A percentile compares a stretch with the other conserved stretches of the same genome.
phyloP scores from a whole-genome alignment of 1,140 invertebrate genomes.

The Charaxes varanes region DNA sequence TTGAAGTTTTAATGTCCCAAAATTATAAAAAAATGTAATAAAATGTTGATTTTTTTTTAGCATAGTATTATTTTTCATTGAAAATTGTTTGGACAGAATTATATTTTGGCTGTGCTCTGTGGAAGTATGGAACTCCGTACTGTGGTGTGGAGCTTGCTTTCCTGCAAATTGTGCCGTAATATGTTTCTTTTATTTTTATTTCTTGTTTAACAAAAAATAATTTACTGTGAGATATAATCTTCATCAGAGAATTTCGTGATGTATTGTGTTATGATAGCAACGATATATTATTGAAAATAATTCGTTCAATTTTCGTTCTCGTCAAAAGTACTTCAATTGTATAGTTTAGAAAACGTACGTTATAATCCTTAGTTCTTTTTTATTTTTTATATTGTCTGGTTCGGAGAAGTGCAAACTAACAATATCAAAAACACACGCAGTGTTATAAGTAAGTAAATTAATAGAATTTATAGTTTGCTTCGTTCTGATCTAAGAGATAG shows the following conservation, averaged over 20 bases:
- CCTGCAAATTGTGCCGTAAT: constrained; percentile 15
- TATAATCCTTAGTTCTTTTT: not conserved
- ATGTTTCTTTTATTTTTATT: constrained; percentile 25
- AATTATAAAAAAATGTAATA: too few relatives aligned
- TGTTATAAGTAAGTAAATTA: constrained; percentile 10
- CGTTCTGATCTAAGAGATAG: not conserved
- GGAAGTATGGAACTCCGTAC: not conserved
- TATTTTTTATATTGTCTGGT: not conserved
- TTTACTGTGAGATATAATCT: constrained; percentile 2
- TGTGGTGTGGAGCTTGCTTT: constrained; percentile 16
- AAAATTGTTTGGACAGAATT: not conserved
- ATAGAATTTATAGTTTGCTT: not conserved
- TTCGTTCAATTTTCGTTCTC: not conserved
- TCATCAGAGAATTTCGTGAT: constrained; percentile 6
- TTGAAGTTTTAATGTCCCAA: too few relatives aligned
- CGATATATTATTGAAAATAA: constrained; percentile 2
- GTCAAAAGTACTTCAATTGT: constrained; percentile 9
- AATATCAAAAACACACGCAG: not conserved
- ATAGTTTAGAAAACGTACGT: constrained; percentile 17
- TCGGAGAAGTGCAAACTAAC: not conserved
- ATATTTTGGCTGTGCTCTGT: constrained; percentile 4
- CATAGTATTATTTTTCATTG: too few relatives aligned
- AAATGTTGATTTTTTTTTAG: too few relatives aligned
- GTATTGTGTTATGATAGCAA: constrained; percentile 2
- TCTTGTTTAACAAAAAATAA: constrained; percentile 13